Base-by-base conservation (phyloP, 2,113 vertebrate genomes). In the Anolis sagrei region DNA sequence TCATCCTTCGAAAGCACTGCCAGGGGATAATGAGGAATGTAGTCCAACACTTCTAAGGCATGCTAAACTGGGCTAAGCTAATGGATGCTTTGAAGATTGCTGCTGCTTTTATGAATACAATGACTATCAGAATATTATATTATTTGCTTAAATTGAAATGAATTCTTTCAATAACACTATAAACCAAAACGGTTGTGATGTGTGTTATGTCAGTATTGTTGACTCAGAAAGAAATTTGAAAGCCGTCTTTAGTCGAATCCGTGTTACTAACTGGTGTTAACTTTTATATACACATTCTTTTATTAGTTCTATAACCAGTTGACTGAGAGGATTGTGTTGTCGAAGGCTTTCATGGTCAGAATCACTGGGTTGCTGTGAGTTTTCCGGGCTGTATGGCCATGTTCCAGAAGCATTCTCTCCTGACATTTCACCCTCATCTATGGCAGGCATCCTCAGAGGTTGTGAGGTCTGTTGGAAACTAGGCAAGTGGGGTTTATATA, bases 231-330 rank as follows among this genome's bases (percentile, higher is more conserved):
- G 29, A 74, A 8, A 36, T 88, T 34, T 48, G 83, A 87, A 89
- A 79, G 4, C 34, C 48, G 0, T 68, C 32, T 89, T 91, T 89
- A 86, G 75, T 79, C 64, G 80, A 81, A 34, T 87, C 69, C 77
- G 75, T 44, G 81, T 86, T 90, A 64, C 14, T 44, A 32, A 81
- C 89, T 70, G 29, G 7, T 66, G 76, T 85, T 51, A 1, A 0
- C 79, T 84, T 86, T 93, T 85, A 44, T 89, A 84, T 79, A 49
- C 44, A 32, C 14, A 58, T 81, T 54, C 39, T 76, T 76, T 51
- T 18, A 25, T 62, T 16, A 39, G 7, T 89, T 32, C 68, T 29
- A 34, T 81, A 18, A 32, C 16, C 39, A 5, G 39, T 23, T 32
- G n/a, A 69, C 29, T 32, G 14, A 61, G 58, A 16, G 11, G 18